These are phyloP conservation scores for Tipula helvola DNA, from an alignment of 2,888 invertebrate genomes.

Conservation along the genomic window DNA sequence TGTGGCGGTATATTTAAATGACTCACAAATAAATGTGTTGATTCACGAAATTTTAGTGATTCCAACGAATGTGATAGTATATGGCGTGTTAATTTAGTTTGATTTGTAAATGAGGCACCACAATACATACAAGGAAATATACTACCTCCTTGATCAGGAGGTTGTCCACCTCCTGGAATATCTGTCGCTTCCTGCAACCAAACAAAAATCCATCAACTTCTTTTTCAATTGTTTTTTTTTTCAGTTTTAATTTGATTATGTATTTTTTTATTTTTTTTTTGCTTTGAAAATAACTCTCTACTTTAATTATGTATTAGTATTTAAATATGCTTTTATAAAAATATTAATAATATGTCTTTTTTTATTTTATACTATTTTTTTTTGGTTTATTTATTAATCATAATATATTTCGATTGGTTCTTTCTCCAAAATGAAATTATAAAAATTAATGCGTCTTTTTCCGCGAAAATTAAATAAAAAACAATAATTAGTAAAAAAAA, in stretches of 20 bases:
- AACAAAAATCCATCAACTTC: slow-evolving; percentile 81
- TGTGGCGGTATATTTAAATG: slow-evolving; percentile 38
- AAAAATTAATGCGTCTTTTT: not conserved
- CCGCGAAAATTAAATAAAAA: not conserved
- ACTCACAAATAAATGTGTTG: slow-evolving; percentile 49
- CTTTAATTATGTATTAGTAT: slow-evolving; percentile 10
- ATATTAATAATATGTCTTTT: not conserved
- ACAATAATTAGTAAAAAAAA: not conserved
- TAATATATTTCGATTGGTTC: not conserved
- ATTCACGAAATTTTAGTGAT: slow-evolving; percentile 72
- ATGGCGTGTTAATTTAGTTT: slow-evolving; percentile 82
- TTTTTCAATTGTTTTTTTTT: slow-evolving; percentile 40
- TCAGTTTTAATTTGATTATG: slow-evolving; percentile 19
- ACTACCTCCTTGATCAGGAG: slow-evolving; percentile 26
- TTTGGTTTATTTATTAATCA: not conserved
- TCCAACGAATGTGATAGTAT: slow-evolving; percentile 80
- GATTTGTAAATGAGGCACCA: slow-evolving; percentile 77
- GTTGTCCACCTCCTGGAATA: slow-evolving; percentile 46
- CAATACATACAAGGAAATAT: slow-evolving; percentile 80
- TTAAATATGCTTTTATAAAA: not conserved
- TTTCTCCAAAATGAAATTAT: not conserved
- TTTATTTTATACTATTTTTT: not conserved
- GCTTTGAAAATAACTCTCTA: not conserved
- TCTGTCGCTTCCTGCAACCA: slow-evolving; percentile 77
- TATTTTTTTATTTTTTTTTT: slow-evolving; percentile 11